Evolutionary conservation across 64 coral and sea anemone genomes (phyloP).

Genomic region (Dendronephthya gigantea): DNA sequence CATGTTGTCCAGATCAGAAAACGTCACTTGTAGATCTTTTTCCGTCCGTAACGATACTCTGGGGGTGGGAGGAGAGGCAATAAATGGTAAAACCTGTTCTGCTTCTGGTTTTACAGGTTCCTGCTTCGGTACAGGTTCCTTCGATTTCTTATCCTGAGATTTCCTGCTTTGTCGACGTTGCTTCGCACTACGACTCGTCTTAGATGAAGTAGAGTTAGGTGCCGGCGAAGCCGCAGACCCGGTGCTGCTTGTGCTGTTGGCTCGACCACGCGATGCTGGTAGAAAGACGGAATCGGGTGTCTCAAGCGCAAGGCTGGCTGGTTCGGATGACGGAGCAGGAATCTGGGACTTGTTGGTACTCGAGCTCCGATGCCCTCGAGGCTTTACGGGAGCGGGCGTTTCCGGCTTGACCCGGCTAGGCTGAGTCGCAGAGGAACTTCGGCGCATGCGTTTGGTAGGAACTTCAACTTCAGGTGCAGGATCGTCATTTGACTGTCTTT

Average conservation of each 20-base stretch:
- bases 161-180: neutral
- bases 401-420: neutral
- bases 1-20: constrained; percentile 77
- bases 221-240: constrained; percentile 3
- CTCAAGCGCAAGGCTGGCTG: neutral
- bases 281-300: neutral
- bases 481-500: neutral
- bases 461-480: neutral
- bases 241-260: neutral
- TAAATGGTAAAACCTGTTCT: neutral
- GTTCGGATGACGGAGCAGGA: neutral
- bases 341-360: neutral
- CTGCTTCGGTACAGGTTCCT: neutral
- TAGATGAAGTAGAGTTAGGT: neutral
- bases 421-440: neutral
- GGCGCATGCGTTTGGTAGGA: neutral
- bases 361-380: neutral
- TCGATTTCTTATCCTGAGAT: neutral
- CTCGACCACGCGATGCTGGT: neutral
- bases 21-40: constrained; percentile 80
- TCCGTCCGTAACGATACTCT: constrained; percentile 54
- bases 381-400: neutral
- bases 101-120: neutral
- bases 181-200: neutral
- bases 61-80: constrained; percentile 34